A percentile compares a stretch with the other conserved stretches of the same genome.
These are phyloP conservation scores for Orthonychiurus folsomi DNA, from an alignment of 2,888 invertebrate genomes.

Conservation along the genomic window DNA sequence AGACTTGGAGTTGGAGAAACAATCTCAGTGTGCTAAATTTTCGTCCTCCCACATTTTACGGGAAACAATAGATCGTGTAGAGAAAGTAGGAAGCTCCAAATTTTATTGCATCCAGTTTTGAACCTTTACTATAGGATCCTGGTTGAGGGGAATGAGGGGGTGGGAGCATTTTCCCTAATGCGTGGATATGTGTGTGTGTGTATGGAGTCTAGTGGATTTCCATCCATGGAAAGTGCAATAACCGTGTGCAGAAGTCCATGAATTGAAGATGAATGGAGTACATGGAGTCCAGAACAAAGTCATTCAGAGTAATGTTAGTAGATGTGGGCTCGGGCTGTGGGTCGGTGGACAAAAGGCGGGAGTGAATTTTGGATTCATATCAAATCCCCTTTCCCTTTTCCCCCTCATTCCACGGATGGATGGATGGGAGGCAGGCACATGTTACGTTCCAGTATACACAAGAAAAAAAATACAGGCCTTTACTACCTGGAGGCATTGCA, in stretches of 20 bases:
- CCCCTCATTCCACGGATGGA: not conserved
- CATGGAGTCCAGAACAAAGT: constrained; percentile 1
- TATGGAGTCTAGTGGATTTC: not conserved
- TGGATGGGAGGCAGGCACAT: not conserved
- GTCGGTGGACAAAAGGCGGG: not conserved
- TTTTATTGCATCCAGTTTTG: not conserved
- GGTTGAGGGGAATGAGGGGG: not conserved
- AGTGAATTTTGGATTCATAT: not conserved
- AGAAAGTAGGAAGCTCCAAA: not conserved
- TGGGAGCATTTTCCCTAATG: not conserved
- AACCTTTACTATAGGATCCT: too few relatives aligned
- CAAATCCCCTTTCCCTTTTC: not conserved
- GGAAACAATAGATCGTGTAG: not conserved
- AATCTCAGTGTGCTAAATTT: not conserved
- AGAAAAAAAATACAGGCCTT: not conserved
- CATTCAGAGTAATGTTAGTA: not conserved
- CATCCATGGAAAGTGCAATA: not conserved
- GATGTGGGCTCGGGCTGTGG: not conserved
- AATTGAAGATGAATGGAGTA: not conserved
- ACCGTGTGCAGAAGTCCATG: not conserved
- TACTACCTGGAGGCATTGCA: not conserved
- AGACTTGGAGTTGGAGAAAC: not conserved
- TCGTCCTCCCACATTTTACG: not conserved
- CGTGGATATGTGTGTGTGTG: too few relatives aligned
- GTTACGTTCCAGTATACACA: too few relatives aligned